A percentile compares a stretch with the other conserved stretches of the same genome.
Conservation (phyloP, 2,113 vertebrate genomes). For the Canis aureus region DNA sequence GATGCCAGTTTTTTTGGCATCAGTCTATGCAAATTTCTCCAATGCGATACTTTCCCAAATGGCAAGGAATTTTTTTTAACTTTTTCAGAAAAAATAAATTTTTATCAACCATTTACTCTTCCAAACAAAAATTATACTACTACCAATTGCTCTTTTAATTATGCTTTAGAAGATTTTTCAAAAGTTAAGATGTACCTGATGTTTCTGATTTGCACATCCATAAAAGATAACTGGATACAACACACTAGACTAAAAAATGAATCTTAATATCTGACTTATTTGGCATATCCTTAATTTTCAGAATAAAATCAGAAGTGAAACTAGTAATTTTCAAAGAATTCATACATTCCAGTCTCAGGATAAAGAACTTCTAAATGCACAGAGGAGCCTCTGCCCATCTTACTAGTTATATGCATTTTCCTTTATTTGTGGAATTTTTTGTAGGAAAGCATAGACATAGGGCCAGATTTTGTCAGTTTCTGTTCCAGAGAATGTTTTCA, state of each 20-base stretch:
- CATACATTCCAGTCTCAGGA: neutral
- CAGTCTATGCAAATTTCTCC: slow-evolving; percentile 19
- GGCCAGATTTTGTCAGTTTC: slow-evolving; percentile 99
- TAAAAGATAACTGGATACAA: neutral
- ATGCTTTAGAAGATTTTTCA: slow-evolving; percentile 1
- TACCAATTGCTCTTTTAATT: slow-evolving; percentile 46
- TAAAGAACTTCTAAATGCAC: slow-evolving; percentile 20
- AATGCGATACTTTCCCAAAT: slow-evolving; percentile 12
- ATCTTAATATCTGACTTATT: slow-evolving; percentile 24
- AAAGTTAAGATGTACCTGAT: neutral
- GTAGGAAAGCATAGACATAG: slow-evolving; percentile 91
- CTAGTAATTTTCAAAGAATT: slow-evolving; percentile 57
- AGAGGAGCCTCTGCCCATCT: slow-evolving; percentile 29
- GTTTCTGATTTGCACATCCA: neutral
- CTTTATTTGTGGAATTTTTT: slow-evolving; percentile 88
- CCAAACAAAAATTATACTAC: slow-evolving; percentile 8
- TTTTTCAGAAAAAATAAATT: slow-evolving; percentile 55
- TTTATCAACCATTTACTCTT: slow-evolving; percentile 18
- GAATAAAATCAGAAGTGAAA: slow-evolving; percentile 65
- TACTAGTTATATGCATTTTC: slow-evolving; percentile 19
- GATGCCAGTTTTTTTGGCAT: neutral
- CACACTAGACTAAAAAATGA: slow-evolving; percentile 13
- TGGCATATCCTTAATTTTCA: slow-evolving; percentile 65
- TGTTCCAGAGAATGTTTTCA: slow-evolving; percentile 95
- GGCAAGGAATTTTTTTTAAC: neutral